phyloP scores from a whole-genome alignment of 2,888 invertebrate genomes.

The Eupithecia vulgata region DNA sequence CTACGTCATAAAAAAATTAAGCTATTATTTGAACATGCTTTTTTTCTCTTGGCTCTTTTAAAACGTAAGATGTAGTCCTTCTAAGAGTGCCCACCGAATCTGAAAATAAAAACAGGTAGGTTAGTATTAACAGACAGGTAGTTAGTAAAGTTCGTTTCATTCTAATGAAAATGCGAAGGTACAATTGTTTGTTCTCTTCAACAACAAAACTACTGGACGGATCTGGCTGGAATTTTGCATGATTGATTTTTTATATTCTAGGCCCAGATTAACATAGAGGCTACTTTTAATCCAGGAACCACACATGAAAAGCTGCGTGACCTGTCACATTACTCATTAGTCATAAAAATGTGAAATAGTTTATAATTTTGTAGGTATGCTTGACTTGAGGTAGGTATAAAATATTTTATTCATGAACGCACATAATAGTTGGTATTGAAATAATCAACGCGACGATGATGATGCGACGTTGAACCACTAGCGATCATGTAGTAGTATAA shows the following conservation, averaged over 20 bases:
- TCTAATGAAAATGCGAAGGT: background rate
- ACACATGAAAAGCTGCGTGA: background rate
- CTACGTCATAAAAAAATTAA: slow-evolving; percentile 46
- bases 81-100: slow-evolving; percentile 62
- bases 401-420: background rate
- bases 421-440: background rate
- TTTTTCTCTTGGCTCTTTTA: slow-evolving; percentile 75
- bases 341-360: background rate
- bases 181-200: background rate
- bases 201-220: background rate
- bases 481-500: background rate
- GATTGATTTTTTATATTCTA: too few relatives aligned
- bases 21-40: slow-evolving; percentile 78
- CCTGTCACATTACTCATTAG: background rate
- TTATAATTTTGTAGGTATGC: background rate
- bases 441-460: background rate
- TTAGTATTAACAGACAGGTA: too few relatives aligned
- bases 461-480: background rate
- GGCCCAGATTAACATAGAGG: too few relatives aligned
- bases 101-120: slow-evolving; percentile 44
- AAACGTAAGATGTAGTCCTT: slow-evolving; percentile 73
- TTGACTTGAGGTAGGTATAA: background rate
- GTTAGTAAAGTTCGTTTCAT: background rate
- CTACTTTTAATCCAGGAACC: too few relatives aligned
- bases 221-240: too few relatives aligned